Conservation (phyloP, 2,113 vertebrate genomes). For the Paramormyrops kingsleyae region DNA sequence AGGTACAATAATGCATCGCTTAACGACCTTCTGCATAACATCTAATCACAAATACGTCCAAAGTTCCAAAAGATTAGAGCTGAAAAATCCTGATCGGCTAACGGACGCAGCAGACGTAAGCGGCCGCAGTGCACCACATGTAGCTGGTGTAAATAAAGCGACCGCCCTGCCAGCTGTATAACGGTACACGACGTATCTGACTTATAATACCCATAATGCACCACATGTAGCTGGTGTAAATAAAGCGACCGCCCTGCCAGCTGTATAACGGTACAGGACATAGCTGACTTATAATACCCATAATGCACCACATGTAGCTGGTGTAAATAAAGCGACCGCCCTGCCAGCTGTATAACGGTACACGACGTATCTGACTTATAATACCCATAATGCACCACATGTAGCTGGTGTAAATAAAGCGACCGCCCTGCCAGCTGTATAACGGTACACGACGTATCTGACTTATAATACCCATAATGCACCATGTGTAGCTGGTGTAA, state of each 20-base stretch:
- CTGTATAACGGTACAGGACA: background rate
- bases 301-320: background rate
- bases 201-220: background rate
- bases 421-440: background rate
- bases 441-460: background rate
- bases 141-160: background rate
- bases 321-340: background rate
- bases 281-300: no score
- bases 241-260: background rate
- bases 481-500: background rate
- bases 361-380: no score
- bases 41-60: background rate
- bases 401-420: background rate
- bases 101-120: background rate
- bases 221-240: background rate
- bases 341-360: background rate
- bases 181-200: background rate
- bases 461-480: no score
- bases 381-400: background rate
- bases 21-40: background rate
- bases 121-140: background rate
- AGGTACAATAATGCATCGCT: background rate
- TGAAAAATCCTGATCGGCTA: background rate
- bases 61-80: background rate
- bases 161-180: background rate